Conservation (phyloP, 2,113 vertebrate species). For the Larimichthys polyactis region DNA sequence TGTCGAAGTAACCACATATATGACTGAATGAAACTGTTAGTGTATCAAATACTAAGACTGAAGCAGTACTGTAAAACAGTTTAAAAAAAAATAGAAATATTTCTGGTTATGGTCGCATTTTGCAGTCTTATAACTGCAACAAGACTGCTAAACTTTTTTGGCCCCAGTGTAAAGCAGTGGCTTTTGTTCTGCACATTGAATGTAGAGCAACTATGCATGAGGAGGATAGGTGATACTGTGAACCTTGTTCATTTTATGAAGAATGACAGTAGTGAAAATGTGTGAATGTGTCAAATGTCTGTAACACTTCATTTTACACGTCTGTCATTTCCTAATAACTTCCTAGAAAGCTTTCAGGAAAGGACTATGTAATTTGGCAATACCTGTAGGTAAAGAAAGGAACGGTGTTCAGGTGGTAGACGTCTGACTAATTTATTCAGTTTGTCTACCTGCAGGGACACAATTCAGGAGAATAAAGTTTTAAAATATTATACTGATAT, state of each 20-base stretch:
- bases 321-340: neutral
- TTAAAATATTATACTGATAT: no score
- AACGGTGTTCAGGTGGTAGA: no score
- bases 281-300: neutral
- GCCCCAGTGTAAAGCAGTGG: neutral
- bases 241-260: conserved; percentile 13
- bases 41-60: neutral
- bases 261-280: neutral
- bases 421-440: neutral
- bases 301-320: neutral
- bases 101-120: neutral
- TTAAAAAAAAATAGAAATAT: neutral
- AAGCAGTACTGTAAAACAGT: no score
- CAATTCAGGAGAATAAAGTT: no score
- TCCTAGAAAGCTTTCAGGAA: neutral
- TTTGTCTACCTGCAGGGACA: neutral
- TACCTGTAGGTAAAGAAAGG: neutral
- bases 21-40: no score
- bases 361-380: neutral
- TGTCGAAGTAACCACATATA: no score
- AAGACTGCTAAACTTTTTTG: neutral
- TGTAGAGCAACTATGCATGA: neutral
- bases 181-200: neutral
- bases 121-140: neutral
- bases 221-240: neutral